Evolutionary conservation across 1,140 invertebrate genomes (phyloP), one percentile per base, ranked within the genome.

Genomic region (Gyrodactylus bullatarudis): DNA sequence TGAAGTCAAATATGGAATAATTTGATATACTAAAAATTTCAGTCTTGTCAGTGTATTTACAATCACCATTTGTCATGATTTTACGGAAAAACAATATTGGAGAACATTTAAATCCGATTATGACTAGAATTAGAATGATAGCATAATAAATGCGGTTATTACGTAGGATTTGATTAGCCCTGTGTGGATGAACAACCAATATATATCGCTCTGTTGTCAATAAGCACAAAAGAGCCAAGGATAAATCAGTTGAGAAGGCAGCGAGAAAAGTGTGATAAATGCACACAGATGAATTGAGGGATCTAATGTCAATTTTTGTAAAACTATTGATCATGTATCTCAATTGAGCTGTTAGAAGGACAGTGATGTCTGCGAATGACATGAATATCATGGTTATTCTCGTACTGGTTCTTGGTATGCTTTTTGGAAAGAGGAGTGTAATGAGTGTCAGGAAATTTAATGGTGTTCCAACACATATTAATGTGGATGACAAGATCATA

Each of bases 151-250:
- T 23, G 16, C 24, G 21, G 21, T 71, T 71, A n/a, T 23, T 71
- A 20, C 20, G 20, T 24, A 71, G 21, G 1, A 21, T 23, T 20
- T 23, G 26, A 1, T 8, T 71, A 1, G 70, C 21, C n/a, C 24
- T 24, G 23, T 71, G 24, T 1, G 70, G 70, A 26, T 23, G 24
- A 20, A 21, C 26, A 24, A 71, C 70, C 1, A 71, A 21, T 1
- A 71, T 71, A 23, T 23, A 71, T 71, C 70, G 22, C 24, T 71
- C 70, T 23, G 24, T 71, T 23, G 70, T 24, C 24, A 71, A 24
- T 23, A 24, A 19, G 23, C 70, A 71, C 20, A 71, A n/a, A 26
- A 24, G 20, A 20, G 70, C 70, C 1, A 71, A 20, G 21, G 70
- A 21, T 1, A 24, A 20, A 25, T 71, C 70, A 25, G 70, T 71